phyloP scores from a whole-genome alignment of 2,113 vertebrate species.

The Diphyllodes magnificus region DNA sequence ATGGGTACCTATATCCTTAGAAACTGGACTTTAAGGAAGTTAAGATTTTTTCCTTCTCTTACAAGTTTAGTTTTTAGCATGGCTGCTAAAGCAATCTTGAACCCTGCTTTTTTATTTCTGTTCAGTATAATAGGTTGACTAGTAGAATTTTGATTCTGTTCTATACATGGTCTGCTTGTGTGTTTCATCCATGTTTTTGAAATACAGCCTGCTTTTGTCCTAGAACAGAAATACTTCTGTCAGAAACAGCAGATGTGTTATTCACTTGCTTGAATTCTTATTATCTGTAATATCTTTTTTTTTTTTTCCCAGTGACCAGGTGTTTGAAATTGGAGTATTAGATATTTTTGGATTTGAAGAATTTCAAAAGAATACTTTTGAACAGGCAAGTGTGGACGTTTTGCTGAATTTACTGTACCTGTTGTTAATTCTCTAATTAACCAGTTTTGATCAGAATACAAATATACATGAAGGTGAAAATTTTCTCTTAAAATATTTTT shows the following conservation, averaged over 20 bases:
- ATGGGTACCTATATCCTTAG: not conserved
- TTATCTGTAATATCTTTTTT: not conserved
- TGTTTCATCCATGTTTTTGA: not conserved
- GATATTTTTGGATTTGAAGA: constrained; percentile 96
- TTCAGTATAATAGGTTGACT: not conserved
- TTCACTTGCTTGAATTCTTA: not conserved
- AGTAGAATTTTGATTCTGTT: not conserved
- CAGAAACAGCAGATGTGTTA: not conserved
- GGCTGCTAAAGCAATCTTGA: not conserved
- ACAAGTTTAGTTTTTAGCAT: not conserved
- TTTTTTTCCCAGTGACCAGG: constrained; percentile 70
- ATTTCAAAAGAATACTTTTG: constrained; percentile 88
- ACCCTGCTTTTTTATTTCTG: not conserved
- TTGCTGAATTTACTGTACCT: not conserved
- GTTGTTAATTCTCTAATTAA: not conserved
- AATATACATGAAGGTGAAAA: not conserved
- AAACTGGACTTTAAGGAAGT: not conserved
- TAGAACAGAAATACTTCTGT: not conserved
- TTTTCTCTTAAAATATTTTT: not conserved
- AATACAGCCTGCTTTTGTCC: not conserved
- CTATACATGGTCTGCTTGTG: not conserved
- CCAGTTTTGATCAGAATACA: not conserved
- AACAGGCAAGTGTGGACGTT: constrained; percentile 78
- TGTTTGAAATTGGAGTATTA: constrained; percentile 85
- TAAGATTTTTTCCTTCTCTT: not conserved